Percentiles rank a stretch among this genome's conserved stretches.
Evolutionary conservation across 1,140 invertebrate species (phyloP).

Genomic region (Drosophila grimshawi): DNA sequence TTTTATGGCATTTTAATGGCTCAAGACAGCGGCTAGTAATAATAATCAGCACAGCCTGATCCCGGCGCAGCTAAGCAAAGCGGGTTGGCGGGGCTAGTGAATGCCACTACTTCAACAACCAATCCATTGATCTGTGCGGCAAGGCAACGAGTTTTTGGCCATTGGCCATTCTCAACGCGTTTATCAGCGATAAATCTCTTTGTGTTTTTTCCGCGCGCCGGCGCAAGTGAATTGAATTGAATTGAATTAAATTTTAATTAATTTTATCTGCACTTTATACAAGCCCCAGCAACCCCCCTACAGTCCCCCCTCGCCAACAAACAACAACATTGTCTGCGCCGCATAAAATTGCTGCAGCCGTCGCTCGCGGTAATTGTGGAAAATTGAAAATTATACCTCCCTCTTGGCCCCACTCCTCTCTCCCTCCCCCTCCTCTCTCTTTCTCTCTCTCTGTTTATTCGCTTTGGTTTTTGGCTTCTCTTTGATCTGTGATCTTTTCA

Average conservation of each 20-base stretch:
- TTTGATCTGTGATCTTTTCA: constrained; percentile 76
- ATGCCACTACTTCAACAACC: not conserved
- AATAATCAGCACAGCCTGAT: constrained; percentile 70
- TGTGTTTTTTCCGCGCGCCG: constrained; percentile 73
- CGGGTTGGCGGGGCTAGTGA: not conserved
- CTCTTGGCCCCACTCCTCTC: not conserved
- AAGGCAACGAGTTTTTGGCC: constrained; percentile 31
- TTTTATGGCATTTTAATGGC: constrained; percentile 84
- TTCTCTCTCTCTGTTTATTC: not conserved
- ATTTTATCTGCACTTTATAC: constrained; percentile 79
- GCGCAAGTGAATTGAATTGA: constrained; percentile 75
- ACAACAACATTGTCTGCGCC: constrained; percentile 25
- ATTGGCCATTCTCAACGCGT: constrained; percentile 78
- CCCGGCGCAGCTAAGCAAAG: not conserved
- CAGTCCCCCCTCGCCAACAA: not conserved
- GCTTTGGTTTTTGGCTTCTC: constrained; percentile 34
- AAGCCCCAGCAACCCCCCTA: constrained; percentile 24
- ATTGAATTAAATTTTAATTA: constrained; percentile 84
- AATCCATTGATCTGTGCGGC: constrained; percentile 66
- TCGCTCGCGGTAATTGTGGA: constrained; percentile 71
- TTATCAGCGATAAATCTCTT: constrained; percentile 83
- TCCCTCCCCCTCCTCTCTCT: not conserved
- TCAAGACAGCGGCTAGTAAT: constrained; percentile 41
- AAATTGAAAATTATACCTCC: constrained; percentile 72
- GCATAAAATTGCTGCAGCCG: constrained; percentile 37